These are phyloP conservation scores for Poecilobothrus nobilitatus DNA, from an alignment of 2,888 invertebrate species.

Conservation along the genomic window DNA sequence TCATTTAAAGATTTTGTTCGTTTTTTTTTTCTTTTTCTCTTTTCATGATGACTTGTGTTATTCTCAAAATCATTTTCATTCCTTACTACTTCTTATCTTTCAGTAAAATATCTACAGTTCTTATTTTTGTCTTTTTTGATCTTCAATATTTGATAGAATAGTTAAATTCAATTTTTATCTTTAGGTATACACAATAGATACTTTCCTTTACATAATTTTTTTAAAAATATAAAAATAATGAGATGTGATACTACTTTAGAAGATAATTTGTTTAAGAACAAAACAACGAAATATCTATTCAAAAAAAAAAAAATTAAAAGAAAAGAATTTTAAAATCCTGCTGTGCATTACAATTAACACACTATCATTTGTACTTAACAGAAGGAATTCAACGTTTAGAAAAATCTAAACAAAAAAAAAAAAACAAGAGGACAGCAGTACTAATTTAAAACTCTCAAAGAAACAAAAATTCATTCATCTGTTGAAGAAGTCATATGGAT, in stretches of 20 bases:
- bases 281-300: background rate
- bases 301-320: background rate
- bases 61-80: background rate
- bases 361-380: background rate
- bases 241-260: background rate
- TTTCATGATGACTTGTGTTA: background rate
- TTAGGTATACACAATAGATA: too few species aligned
- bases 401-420: too few species aligned
- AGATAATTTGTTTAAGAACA: background rate
- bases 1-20: background rate
- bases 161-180: too few species aligned
- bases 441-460: background rate
- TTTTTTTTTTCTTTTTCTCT: background rate
- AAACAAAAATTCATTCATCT: background rate
- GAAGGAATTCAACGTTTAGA: background rate
- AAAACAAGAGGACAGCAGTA: too few species aligned
- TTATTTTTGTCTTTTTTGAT: too few species aligned
- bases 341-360: slow-evolving; percentile 3
- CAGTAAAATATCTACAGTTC: too few species aligned
- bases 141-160: too few species aligned
- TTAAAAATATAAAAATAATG: too few species aligned
- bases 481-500: background rate
- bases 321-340: background rate
- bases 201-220: too few species aligned
- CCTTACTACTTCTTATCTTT: too few species aligned